Base-by-base conservation (phyloP, 2,888 invertebrate species). In the Caenorhabditis wallacei region DNA sequence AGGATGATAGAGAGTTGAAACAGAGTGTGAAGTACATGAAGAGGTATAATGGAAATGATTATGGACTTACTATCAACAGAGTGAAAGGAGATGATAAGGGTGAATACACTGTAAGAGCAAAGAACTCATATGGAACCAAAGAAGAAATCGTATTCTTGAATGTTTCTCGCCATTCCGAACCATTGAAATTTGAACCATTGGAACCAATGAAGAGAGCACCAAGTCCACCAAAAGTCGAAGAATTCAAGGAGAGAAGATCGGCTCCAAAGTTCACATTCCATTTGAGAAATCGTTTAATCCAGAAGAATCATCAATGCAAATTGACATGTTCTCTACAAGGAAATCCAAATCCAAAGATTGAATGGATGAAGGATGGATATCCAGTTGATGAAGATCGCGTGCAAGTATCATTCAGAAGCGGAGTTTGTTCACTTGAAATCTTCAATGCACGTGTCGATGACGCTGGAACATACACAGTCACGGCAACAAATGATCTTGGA, bases 21-120 rank as follows among this genome's bases (percentile, higher is more conserved):
- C 98, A 99, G 93, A 97, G 97, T 88, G 97, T 98, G 87, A 99
- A 99, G 93, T 97, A 96, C 93, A 99, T 99, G 98, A 98, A 98
- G 94, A 95, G 97, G 91, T 99, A 98, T 92, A 94, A 95, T 54
- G 96, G 96, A 71, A 97, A 98, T 90, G 97, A 98, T 92, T 99
- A 97, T 93, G 97, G 97, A 93, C 96, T 99, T 93, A 95, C 97
- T 86, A 97, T 99, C 89, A 98, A 98, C 93, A 95, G 99, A 89
- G 96, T 96, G 48, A 97, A 96, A 93, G 93, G 96, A 85, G 96
- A 97, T 26, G 86, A 85, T 70, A 86, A 78, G 76, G 87, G 87
- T 72, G 87, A 87, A 63, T 87, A 86, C 79, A 78, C 72, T 3
- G 87, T 99, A 91, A 94, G 96, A 72, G 98, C 98, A 1, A 97